These are phyloP conservation scores for Pardosa pseudoannulata DNA, from an alignment of 2,888 invertebrate genomes.

Conservation along the genomic window DNA sequence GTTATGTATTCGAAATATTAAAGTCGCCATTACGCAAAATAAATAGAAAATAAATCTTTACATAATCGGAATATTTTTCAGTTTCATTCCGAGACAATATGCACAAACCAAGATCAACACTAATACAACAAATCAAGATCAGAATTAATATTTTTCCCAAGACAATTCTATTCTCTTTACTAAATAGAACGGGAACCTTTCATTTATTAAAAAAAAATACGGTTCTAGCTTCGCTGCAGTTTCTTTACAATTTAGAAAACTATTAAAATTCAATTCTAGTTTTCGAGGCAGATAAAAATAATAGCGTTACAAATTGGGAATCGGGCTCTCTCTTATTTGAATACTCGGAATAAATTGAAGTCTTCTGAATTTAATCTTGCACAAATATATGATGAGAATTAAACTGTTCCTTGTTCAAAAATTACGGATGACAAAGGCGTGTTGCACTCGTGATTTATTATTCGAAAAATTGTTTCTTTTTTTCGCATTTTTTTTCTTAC, in stretches of 20 bases:
- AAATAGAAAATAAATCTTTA: too few species aligned
- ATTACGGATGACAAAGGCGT: not conserved
- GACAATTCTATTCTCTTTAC: not conserved
- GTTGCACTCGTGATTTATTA: conserved; percentile 7
- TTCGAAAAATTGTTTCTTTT: not conserved
- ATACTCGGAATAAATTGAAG: not conserved
- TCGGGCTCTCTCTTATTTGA: not conserved
- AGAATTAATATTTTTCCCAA: too few species aligned
- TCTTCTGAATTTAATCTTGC: not conserved
- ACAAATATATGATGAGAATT: conserved; percentile 12
- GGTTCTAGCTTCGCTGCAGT: not conserved
- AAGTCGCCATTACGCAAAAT: too few species aligned
- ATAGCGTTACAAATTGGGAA: not conserved
- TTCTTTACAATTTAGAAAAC: conserved; percentile 10
- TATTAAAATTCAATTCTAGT: conserved; percentile 12
- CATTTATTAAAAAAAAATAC: conserved; percentile 11
- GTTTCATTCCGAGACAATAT: too few species aligned
- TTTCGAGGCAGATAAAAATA: not conserved
- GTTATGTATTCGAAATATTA: too few species aligned
- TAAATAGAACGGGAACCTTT: not conserved
- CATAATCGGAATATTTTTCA: too few species aligned
- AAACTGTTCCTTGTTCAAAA: not conserved
- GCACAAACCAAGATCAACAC: too few species aligned
- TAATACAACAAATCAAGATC: too few species aligned
- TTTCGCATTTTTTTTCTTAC: too few species aligned